Evolutionary conservation across 2,888 invertebrate genomes (phyloP).

Genomic region (Heliconius aoede): DNA sequence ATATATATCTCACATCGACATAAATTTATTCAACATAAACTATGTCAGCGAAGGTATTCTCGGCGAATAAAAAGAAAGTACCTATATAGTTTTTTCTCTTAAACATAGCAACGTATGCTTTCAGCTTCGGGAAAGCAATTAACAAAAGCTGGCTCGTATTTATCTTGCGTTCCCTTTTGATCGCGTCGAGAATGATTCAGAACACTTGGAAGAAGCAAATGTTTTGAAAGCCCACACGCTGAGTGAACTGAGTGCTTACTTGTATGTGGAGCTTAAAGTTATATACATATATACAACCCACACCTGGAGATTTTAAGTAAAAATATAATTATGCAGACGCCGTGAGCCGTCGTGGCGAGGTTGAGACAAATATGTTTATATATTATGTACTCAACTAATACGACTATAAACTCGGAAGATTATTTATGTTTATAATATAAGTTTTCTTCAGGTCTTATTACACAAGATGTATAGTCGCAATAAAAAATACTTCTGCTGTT

Average conservation of each 20-base stretch:
- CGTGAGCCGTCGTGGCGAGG: background rate
- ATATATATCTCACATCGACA: background rate
- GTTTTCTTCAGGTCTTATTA: too few species aligned
- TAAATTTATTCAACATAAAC: background rate
- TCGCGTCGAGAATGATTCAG: constrained; percentile 34
- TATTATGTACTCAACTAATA: too few species aligned
- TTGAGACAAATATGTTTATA: too few species aligned
- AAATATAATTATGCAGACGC: background rate
- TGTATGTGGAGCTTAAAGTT: background rate
- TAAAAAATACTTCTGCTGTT: too few species aligned
- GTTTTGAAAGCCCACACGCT: constrained; percentile 33
- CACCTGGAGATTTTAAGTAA: background rate
- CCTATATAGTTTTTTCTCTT: background rate
- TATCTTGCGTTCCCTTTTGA: constrained; percentile 32
- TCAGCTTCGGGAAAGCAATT: constrained; percentile 22
- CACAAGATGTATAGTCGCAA: too few species aligned
- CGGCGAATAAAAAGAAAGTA: background rate
- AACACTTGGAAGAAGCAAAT: constrained; percentile 33
- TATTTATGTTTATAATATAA: background rate
- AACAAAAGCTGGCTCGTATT: constrained; percentile 33
- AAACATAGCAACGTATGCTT: constrained; percentile 15
- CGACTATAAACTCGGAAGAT: too few species aligned
- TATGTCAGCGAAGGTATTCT: constrained; percentile 1
- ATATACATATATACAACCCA: background rate
- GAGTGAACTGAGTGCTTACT: constrained; percentile 1